Conservation (phyloP, 2,113 vertebrate genomes). For the Bos javanicus region DNA sequence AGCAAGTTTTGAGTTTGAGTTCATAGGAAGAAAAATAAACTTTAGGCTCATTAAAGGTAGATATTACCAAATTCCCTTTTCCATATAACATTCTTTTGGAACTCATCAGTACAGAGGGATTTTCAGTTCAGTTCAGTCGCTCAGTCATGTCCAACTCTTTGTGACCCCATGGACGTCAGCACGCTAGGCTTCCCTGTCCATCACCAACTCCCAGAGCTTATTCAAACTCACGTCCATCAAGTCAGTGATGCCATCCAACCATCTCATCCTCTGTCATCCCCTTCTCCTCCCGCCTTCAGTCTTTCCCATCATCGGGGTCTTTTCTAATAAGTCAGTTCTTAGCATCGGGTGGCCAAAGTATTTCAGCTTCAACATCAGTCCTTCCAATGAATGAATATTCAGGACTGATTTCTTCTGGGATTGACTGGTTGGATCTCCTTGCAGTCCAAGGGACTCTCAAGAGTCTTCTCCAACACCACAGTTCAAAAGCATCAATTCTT, state of each 20-base stretch:
- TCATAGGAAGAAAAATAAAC: background rate
- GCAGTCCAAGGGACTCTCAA: background rate
- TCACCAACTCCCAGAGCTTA: background rate
- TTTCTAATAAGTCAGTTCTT: background rate
- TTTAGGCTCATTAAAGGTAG: background rate
- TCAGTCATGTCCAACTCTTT: background rate
- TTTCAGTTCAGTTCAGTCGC: background rate
- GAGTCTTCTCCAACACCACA: background rate
- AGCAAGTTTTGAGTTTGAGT: background rate
- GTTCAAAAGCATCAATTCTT: background rate
- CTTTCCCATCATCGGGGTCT: background rate
- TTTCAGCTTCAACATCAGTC: background rate
- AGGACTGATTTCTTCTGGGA: background rate
- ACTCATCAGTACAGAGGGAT: background rate
- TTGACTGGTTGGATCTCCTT: background rate
- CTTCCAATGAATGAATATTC: background rate
- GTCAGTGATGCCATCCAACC: background rate
- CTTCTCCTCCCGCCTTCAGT: background rate
- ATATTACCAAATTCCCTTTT: background rate
- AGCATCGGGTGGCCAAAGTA: too few species aligned
- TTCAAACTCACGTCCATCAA: background rate
- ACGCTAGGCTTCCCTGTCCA: background rate
- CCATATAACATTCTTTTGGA: slow-evolving; percentile 5
- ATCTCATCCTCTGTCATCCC: background rate
- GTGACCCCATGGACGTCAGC: background rate